Evolutionary conservation across 2,888 invertebrate species (phyloP).

Genomic region (Adineta ricciae): DNA sequence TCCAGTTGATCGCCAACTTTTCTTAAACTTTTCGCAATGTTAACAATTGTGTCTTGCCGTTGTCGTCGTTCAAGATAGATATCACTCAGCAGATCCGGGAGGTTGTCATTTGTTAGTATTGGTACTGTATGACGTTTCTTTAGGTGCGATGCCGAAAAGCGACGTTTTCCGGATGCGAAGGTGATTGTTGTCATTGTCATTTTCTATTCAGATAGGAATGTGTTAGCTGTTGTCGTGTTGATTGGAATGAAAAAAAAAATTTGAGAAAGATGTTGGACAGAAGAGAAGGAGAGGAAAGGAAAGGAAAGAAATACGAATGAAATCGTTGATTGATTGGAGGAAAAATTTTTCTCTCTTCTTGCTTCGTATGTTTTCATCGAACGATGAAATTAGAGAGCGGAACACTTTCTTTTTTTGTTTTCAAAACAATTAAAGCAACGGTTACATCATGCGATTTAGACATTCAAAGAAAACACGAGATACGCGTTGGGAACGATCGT

Average conservation of each 20-base stretch:
- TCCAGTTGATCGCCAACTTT: constrained; percentile 5
- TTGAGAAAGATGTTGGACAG: no score
- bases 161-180: neutral
- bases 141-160: neutral
- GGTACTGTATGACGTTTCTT: neutral
- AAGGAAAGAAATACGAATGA: neutral
- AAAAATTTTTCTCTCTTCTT: neutral
- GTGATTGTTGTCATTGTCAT: neutral
- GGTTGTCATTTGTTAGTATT: neutral
- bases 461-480: neutral
- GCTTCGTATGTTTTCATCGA: no score
- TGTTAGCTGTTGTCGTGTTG: neutral
- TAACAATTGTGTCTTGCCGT: neutral
- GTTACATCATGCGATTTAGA: neutral
- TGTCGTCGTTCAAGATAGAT: neutral
- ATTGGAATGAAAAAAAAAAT: neutral
- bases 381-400: neutral
- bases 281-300: neutral
- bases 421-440: neutral
- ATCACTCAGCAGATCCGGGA: neutral
- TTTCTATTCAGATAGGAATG: neutral
- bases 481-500: no score
- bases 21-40: neutral
- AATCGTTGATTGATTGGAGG: neutral
- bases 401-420: neutral